Base-by-base conservation (phyloP, 2,888 invertebrate species). In the Crematogaster levior region DNA sequence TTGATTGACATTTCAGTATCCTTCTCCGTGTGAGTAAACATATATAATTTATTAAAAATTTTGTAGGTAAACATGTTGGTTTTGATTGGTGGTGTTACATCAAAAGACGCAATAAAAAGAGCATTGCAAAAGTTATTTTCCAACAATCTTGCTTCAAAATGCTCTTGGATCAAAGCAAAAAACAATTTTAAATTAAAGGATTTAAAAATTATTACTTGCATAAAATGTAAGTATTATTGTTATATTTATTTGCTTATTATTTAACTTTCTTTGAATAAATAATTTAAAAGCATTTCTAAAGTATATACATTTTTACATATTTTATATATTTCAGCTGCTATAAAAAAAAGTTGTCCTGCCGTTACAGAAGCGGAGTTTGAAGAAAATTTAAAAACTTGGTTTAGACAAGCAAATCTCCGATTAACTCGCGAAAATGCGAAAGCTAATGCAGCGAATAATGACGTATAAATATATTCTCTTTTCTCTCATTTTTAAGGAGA, bases 61-160 rank as follows among this genome's bases (percentile, higher is more conserved):
- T n/a, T 63, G 6, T 40, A 63, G 40, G 0, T 63, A 3, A 63
- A 40, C 12, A 63, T 63, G 24, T 63, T 63, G 15, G 3, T 40
- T 4, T 24, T 63, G 40, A 63, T 15, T 37, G 40, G 24, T 63
- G 63, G 15, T 40, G 9, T 3, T 40, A 24, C 63, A 21, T 0
- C 3, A n/a, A n/a, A n/a, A n/a, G n/a, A n/a, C n/a, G n/a, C n/a
- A n/a, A n/a, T n/a, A n/a, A n/a, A n/a, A n/a, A 63, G 40, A 40
- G 37, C 15, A 15, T 63, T 40, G 21, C 63, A 63, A 24, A 63
- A 63, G 24, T 63, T 63, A 24, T 63, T 63, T 40, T 15, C 63
- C 12, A 63, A 63, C 15, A 63, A 40, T 63, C 24, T 63, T 6
- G 63, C 24, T 63, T 63, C 40, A 1, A 63, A 63, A 15, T 63